Conservation (phyloP, 2,888 invertebrate genomes). For the Cyclophora punctaria region DNA sequence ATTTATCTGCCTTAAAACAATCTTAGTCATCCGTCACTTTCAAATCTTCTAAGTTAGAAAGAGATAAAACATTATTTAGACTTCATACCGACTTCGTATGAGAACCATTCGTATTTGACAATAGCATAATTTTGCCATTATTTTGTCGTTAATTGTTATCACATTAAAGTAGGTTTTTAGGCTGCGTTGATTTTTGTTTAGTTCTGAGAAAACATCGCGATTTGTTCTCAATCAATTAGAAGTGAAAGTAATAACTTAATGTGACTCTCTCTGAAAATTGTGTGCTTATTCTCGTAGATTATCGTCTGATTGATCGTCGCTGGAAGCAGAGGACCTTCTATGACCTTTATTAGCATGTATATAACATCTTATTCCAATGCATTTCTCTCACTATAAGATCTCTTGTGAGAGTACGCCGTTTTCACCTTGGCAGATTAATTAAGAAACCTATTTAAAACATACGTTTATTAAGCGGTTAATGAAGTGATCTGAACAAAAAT, state of each 20-base stretch:
- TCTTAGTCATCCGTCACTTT: constrained; percentile 27
- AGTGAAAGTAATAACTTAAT: not conserved
- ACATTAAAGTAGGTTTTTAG: constrained; percentile 34
- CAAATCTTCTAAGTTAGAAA: constrained; percentile 25
- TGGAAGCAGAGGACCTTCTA: too few species aligned
- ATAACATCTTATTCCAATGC: too few species aligned
- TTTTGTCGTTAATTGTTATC: constrained; percentile 30
- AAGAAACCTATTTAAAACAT: too few species aligned
- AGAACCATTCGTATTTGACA: constrained; percentile 31
- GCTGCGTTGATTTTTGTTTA: constrained; percentile 16
- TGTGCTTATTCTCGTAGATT: too few species aligned
- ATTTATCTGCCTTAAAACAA: constrained; percentile 12
- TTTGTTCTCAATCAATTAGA: constrained; percentile 6
- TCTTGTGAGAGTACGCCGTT: too few species aligned
- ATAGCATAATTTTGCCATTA: constrained; percentile 29
- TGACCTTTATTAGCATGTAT: too few species aligned
- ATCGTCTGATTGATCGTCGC: too few species aligned
- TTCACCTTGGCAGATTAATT: too few species aligned
- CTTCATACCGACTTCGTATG: constrained; percentile 22
- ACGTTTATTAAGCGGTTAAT: too few species aligned
- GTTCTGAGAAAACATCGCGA: constrained; percentile 2
- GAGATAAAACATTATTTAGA: constrained; percentile 21
- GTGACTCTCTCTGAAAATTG: too few species aligned
- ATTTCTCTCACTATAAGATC: too few species aligned
- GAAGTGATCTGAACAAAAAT: too few species aligned